Base-by-base conservation (phyloP, 2,888 invertebrate genomes). In the Cylindroiulus punctatus region DNA sequence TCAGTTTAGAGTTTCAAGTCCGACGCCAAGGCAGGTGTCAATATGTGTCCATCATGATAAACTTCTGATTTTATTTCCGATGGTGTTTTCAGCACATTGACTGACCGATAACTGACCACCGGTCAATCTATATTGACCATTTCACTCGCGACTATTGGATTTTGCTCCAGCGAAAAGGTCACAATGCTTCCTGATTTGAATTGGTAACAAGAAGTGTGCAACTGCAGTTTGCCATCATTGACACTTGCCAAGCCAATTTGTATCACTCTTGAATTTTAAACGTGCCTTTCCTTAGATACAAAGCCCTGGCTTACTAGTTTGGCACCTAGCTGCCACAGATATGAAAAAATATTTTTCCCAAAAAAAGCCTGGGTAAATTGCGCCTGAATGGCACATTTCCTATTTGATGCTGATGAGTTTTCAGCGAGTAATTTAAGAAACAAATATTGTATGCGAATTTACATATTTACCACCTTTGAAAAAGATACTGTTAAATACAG, bases 11-110 rank as follows among this genome's bases (percentile, higher is more conserved):
- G 52, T 52, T 65, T 19, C 65, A 8, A 26, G 65, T 65, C 5
- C 2, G 5, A 65, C 2, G 7, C 22, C 22, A 8, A 65, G 65
- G 7, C 65, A 65, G 65, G 65, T 26, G 65, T 65, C 65, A 65
- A 65, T 65, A 65, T 26, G 65, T 65, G 65, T 65, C 65, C 65
- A 65, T 65, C 65, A 65, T 12, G 22, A 65, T 65, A 65, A 65
- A 65, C 65, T 65, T 8, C 26, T 3, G 26, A 26, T 10, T 65
- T 65, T 65, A 65, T 65, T 65, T 65, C 65, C 65, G 26, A 8
- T 26, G 65, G 8, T 22, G 65, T 65, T 26, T n/a, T 8, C 65
- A 0, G 65, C 26, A 26, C 65, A 26, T 65, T 7, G 65, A 65
- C 7, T 65, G 65, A 65, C 65, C 65, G n/a, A 65, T 26, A 65